Conservation (phyloP, 2,797 vertebrate species). For the Halcyon leucocephala region DNA sequence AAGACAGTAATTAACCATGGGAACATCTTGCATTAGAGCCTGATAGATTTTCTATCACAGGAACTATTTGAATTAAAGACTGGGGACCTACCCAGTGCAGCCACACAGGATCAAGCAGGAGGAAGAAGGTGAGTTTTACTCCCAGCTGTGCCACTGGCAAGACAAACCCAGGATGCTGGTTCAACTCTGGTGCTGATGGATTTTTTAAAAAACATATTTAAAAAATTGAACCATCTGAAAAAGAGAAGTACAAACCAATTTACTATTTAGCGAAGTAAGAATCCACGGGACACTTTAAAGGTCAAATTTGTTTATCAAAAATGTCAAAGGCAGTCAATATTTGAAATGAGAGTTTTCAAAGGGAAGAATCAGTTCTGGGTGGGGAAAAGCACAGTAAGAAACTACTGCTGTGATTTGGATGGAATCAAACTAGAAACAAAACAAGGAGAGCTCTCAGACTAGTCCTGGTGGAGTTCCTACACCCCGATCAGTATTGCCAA, state of each 20-base stretch:
- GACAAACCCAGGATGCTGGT: not conserved
- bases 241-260: not conserved
- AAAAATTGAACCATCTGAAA: not conserved
- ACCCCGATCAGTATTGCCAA: not conserved
- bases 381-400: not conserved
- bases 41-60: constrained; percentile 38
- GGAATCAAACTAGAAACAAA: not conserved
- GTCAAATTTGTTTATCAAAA: not conserved
- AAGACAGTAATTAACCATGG: constrained; percentile 9
- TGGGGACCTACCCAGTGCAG: not conserved
- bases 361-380: not conserved
- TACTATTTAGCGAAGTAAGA: not conserved
- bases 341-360: not conserved
- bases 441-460: not conserved
- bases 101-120: not conserved
- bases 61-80: not conserved
- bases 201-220: not conserved
- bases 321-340: not conserved
- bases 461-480: not conserved
- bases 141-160: not conserved
- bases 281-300: not conserved
- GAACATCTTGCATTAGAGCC: constrained; percentile 44
- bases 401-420: not conserved
- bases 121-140: not conserved
- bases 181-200: not conserved